These are phyloP conservation scores for Brachypodius melanocephalos DNA, from an alignment of 2,113 vertebrate species.

Conservation along the genomic window DNA sequence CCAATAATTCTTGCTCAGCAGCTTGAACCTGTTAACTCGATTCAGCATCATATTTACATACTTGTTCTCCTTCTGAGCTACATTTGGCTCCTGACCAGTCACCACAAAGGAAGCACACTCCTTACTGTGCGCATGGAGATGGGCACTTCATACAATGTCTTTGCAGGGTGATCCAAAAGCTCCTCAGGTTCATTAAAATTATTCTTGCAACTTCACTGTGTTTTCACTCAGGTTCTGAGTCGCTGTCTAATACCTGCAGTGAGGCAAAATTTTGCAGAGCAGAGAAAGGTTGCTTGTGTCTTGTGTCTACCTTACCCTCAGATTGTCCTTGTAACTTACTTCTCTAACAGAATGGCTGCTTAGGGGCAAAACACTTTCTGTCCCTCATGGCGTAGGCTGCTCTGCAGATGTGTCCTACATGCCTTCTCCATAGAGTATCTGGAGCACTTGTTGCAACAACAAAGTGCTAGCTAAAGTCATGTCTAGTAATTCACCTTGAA, in stretches of 20 bases:
- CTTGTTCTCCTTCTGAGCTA: neutral
- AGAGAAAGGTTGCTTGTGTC: neutral
- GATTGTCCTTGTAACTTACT: neutral
- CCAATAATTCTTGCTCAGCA: neutral
- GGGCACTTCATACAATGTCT: neutral
- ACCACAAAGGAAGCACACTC: neutral
- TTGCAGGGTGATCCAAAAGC: neutral
- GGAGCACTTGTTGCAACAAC: neutral
- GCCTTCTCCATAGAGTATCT: neutral
- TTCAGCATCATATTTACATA: neutral
- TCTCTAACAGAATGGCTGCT: neutral
- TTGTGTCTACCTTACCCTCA: neutral
- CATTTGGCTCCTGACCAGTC: neutral
- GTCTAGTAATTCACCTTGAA: neutral
- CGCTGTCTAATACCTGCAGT: neutral
- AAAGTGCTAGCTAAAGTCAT: neutral
- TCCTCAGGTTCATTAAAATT: neutral
- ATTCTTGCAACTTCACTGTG: neutral
- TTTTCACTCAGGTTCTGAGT: neutral
- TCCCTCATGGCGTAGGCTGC: neutral
- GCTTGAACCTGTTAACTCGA: neutral
- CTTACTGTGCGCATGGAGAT: neutral
- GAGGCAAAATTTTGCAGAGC: neutral
- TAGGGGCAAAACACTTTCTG: neutral
- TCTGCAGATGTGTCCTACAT: neutral